Percentiles rank a stretch among this genome's conserved stretches.
Conservation (phyloP, 2,113 vertebrate species). For the Rostratula benghalensis region DNA sequence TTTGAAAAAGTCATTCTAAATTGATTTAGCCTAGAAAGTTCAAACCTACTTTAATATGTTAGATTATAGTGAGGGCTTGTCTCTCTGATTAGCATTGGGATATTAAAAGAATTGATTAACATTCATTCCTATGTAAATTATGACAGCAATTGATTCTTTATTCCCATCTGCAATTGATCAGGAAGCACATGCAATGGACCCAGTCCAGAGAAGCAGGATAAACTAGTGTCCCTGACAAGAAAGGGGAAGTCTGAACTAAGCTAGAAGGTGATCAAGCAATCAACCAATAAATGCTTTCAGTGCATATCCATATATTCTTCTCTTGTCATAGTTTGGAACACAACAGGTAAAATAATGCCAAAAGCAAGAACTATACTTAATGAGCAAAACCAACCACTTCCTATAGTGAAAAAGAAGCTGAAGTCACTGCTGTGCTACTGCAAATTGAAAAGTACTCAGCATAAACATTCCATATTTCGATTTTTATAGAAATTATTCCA, state of each 20-base stretch:
- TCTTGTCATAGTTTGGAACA: background rate
- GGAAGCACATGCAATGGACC: background rate
- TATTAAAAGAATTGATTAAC: slow-evolving; percentile 6
- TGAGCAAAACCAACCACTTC: background rate
- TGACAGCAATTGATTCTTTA: slow-evolving; percentile 5
- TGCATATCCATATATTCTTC: background rate
- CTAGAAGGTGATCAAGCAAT: background rate
- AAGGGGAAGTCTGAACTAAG: background rate
- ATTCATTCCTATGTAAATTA: slow-evolving; percentile 39
- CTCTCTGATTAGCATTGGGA: background rate
- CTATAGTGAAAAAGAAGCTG: background rate
- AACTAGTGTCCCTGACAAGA: background rate
- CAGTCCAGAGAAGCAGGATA: background rate
- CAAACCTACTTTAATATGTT: background rate
- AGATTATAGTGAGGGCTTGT: background rate
- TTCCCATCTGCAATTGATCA: background rate
- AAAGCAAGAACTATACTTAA: background rate
- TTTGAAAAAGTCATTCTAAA: slow-evolving; percentile 9
- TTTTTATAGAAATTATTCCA: background rate
- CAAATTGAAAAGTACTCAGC: background rate
- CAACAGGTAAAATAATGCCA: background rate
- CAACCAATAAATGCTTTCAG: background rate
- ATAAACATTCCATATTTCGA: background rate
- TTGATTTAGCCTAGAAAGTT: slow-evolving; percentile 19
- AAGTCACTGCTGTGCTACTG: background rate